These are phyloP conservation scores for Gavialis gangeticus DNA, from an alignment of 2,113 vertebrate species.

Conservation along the genomic window DNA sequence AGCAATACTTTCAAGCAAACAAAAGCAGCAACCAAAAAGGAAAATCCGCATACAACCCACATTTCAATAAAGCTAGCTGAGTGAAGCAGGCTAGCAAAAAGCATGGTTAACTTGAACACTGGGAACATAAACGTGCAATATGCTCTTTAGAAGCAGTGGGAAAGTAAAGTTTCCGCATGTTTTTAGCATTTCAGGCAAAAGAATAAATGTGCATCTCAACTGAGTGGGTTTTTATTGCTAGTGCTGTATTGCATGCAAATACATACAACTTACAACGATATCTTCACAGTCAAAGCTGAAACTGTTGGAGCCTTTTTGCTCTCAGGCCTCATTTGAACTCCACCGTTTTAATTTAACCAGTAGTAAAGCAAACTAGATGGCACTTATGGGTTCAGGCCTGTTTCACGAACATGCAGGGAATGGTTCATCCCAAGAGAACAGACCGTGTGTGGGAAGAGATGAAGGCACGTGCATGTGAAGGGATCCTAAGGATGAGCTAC, in stretches of 20 bases:
- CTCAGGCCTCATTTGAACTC: background rate
- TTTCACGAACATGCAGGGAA: background rate
- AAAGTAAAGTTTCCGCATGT: background rate
- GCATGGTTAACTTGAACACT: background rate
- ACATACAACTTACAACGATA: background rate
- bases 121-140: rapidly evolving
- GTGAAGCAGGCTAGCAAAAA: rapidly evolving
- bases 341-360: background rate
- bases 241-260: background rate
- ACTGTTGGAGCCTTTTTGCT: background rate
- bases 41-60: background rate
- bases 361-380: background rate
- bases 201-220: background rate
- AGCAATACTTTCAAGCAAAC: background rate
- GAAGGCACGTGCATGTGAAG: rapidly evolving
- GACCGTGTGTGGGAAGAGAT: background rate
- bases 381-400: background rate
- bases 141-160: background rate
- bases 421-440: background rate
- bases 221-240: rapidly evolving
- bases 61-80: background rate
- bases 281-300: background rate
- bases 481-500: background rate
- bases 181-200: background rate
- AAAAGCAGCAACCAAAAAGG: background rate